These are phyloP conservation scores for Drosophila albomicans DNA, from an alignment of 1,140 invertebrate genomes.

Conservation along the genomic window DNA sequence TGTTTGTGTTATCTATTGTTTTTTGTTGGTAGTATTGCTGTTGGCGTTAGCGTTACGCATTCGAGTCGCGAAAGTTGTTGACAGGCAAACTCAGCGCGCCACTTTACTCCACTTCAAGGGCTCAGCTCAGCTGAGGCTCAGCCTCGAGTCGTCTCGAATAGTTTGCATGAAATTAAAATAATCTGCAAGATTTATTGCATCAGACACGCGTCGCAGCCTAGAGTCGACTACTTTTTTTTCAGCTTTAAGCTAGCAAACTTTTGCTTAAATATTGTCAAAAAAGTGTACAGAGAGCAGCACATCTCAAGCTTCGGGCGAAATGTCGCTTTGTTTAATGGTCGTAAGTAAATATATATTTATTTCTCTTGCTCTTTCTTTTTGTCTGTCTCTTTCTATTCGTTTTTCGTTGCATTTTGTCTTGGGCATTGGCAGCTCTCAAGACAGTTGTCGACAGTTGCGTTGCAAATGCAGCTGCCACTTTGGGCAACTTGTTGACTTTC, in stretches of 20 bases:
- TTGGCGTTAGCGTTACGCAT: conserved; percentile 42
- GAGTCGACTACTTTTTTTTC: not conserved
- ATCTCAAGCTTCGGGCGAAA: conserved; percentile 13
- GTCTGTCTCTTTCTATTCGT: not conserved
- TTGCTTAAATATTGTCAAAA: no score
- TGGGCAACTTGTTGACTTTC: conserved; percentile 75
- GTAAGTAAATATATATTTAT: conserved; percentile 56
- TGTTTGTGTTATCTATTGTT: conserved; percentile 61
- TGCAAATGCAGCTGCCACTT: conserved; percentile 67
- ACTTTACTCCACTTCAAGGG: not conserved
- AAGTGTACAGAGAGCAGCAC: conserved; percentile 22
- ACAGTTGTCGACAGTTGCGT: conserved; percentile 43
- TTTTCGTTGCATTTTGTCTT: conserved; percentile 10
- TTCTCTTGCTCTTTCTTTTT: conserved; percentile 28
- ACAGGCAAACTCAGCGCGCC: conserved; percentile 52
- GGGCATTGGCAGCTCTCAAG: conserved; percentile 62
- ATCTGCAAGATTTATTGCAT: conserved; percentile 78
- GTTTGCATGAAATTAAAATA: conserved; percentile 82
- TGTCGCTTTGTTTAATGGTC: conserved; percentile 65
- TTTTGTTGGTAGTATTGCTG: conserved; percentile 10
- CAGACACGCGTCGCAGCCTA: conserved; percentile 43
- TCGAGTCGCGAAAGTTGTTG: conserved; percentile 74
- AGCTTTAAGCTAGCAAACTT: not conserved
- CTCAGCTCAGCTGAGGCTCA: conserved; percentile 50
- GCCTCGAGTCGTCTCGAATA: conserved; percentile 47